phyloP scores from a whole-genome alignment of 2,797 vertebrate species.

The Sebastes itinus region DNA sequence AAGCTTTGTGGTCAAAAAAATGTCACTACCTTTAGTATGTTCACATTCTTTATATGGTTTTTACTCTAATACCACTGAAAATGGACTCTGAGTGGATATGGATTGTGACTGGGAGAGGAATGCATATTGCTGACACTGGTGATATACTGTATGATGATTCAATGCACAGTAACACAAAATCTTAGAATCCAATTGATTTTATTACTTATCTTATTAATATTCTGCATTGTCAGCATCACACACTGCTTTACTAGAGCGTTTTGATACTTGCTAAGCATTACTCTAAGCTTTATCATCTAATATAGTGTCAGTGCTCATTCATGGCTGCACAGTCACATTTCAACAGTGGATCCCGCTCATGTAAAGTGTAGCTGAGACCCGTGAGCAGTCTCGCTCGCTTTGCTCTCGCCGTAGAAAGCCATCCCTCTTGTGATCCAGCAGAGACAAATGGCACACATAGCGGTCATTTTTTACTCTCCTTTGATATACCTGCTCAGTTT shows the following conservation, averaged over 20 bases:
- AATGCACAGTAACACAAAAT: slow-evolving; percentile 69
- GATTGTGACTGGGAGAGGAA: slow-evolving; percentile 44
- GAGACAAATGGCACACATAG: slow-evolving; percentile 68
- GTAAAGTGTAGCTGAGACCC: slow-evolving; percentile 35
- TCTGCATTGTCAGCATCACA: slow-evolving; percentile 68
- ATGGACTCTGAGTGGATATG: slow-evolving; percentile 39
- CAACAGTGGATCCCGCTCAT: slow-evolving; percentile 22
- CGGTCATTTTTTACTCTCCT: slow-evolving; percentile 78
- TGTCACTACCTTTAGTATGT: slow-evolving; percentile 34
- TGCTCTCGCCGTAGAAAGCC: slow-evolving; percentile 37
- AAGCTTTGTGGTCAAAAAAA: slow-evolving; percentile 35
- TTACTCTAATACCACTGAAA: slow-evolving; percentile 25
- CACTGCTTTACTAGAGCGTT: slow-evolving; percentile 57
- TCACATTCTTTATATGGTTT: slow-evolving; percentile 18
- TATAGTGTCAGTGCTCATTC: slow-evolving; percentile 59
- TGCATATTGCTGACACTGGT: slow-evolving; percentile 66
- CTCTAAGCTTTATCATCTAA: slow-evolving; percentile 58
- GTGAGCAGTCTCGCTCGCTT: slow-evolving; percentile 14
- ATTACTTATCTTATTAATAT: slow-evolving; percentile 74
- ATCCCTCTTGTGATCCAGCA: slow-evolving; percentile 69
- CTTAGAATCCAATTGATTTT: slow-evolving; percentile 69
- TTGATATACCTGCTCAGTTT: slow-evolving; percentile 80
- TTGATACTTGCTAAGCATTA: slow-evolving; percentile 61
- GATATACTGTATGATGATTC: slow-evolving; percentile 66
- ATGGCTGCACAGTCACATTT: slow-evolving; percentile 38